These are phyloP conservation scores for Todiramphus chloris DNA, from an alignment of 2,113 vertebrate species.

Conservation along the genomic window DNA sequence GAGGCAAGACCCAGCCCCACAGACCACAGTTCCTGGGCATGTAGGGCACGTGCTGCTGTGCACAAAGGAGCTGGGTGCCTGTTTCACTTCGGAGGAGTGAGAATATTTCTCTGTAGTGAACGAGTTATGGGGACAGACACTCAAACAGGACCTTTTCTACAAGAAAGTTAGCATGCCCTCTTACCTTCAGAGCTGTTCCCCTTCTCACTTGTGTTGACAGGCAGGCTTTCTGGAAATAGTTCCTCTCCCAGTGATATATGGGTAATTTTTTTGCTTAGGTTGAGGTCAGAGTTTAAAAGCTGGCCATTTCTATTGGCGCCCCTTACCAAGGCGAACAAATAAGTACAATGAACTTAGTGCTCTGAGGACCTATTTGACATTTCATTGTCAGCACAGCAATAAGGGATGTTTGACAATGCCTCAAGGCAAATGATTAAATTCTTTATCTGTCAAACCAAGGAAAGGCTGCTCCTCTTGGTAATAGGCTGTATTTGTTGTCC, in stretches of 20 bases:
- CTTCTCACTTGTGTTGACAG: not conserved
- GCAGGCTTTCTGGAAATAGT: not conserved
- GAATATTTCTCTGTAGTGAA: not conserved
- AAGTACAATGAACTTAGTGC: not conserved
- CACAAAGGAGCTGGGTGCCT: not conserved
- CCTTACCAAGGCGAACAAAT: not conserved
- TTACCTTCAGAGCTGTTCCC: not conserved
- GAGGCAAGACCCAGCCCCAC: not conserved
- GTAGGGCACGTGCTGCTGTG: fast-evolving
- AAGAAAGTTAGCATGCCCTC: fast-evolving
- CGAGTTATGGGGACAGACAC: not conserved
- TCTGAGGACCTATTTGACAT: constrained; percentile 1
- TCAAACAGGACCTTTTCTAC: not conserved
- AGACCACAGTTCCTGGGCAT: fast-evolving
- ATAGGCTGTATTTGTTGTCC: not conserved
- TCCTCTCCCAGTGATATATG: not conserved
- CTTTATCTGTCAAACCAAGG: constrained; percentile 20
- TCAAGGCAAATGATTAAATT: constrained; percentile 33
- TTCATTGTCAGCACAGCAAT: constrained; percentile 17
- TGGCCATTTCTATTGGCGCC: not conserved
- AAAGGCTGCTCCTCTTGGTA: constrained; percentile 10
- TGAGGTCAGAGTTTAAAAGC: not conserved
- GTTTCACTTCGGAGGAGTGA: not conserved
- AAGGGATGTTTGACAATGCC: constrained; percentile 10
- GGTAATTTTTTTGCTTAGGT: not conserved